Evolutionary conservation across 2,797 vertebrate species (phyloP).

Genomic region (Danio tinwini): DNA sequence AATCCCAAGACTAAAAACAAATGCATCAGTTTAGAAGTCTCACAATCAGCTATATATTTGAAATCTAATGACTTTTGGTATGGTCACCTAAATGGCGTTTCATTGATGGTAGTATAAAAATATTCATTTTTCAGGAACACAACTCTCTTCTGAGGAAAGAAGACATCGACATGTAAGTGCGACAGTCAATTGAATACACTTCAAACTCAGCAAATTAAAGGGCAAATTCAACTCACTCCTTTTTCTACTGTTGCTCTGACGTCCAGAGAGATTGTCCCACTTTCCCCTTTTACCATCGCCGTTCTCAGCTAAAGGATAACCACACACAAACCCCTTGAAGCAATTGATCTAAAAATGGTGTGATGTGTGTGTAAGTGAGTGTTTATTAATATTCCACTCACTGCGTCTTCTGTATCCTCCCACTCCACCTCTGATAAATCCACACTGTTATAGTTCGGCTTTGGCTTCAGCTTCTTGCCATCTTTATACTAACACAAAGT

Average conservation of each 20-base stretch:
- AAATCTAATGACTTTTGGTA: neutral
- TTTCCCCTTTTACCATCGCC: constrained; percentile 96
- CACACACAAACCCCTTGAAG: constrained; percentile 39
- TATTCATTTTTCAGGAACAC: constrained; percentile 95
- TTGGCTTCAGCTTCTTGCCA: constrained; percentile 91
- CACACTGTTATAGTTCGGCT: constrained; percentile 97
- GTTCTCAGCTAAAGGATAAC: constrained; percentile 85
- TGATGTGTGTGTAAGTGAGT: constrained; percentile 19
- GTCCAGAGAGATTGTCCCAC: constrained; percentile 85
- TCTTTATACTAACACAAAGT: constrained; percentile 88
- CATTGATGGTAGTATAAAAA: constrained; percentile 91
- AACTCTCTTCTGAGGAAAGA: constrained; percentile 83
- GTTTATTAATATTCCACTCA: constrained; percentile 73
- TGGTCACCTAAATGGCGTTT: constrained; percentile 93
- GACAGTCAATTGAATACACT: neutral
- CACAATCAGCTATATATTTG: neutral
- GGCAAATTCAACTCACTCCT: constrained; percentile 83
- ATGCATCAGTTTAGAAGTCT: neutral
- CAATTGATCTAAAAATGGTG: neutral
- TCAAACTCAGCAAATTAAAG: neutral
- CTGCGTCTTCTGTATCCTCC: constrained; percentile 90
- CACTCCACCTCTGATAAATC: constrained; percentile 95
- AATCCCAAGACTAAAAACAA: constrained; percentile 84
- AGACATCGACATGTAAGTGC: constrained; percentile 9
- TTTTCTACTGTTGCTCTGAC: constrained; percentile 91